phyloP scores from a whole-genome alignment of 2,113 vertebrate species.

The Centrocercus urophasianus region DNA sequence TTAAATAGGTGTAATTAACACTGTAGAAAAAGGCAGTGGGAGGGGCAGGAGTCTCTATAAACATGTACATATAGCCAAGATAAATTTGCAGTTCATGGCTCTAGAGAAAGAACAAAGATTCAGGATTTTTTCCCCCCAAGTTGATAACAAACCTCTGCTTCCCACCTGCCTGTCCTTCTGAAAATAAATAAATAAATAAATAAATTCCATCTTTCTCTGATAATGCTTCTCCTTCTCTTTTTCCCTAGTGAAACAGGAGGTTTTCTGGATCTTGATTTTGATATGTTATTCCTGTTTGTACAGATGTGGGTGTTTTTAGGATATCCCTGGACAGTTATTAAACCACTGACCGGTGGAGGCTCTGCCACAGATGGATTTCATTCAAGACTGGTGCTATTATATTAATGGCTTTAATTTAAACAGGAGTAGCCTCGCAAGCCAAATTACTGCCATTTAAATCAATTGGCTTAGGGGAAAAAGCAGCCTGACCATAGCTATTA shows the following conservation, averaged over 20 bases:
- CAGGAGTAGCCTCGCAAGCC: constrained; percentile 81
- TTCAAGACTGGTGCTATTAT: constrained; percentile 83
- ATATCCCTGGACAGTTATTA: constrained; percentile 78
- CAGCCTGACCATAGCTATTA: constrained; percentile 82
- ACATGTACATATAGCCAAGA: neutral
- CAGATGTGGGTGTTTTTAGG: constrained; percentile 65
- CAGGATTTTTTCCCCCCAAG: neutral
- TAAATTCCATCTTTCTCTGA: neutral
- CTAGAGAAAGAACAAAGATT: neutral
- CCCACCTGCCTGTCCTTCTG: neutral
- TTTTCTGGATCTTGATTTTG: constrained; percentile 38
- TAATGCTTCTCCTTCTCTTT: neutral
- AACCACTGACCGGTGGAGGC: constrained; percentile 77
- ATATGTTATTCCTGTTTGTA: constrained; percentile 70
- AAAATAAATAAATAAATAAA: neutral
- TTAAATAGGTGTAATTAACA: neutral
- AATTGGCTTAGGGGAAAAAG: constrained; percentile 84
- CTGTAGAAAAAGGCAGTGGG: neutral
- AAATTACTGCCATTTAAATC: constrained; percentile 89
- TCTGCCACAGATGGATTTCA: constrained; percentile 78
- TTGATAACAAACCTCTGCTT: neutral
- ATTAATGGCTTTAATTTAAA: constrained; percentile 89
- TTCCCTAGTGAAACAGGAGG: neutral
- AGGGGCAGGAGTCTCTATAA: neutral
- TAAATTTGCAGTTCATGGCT: neutral